Base-by-base conservation (phyloP, 2,888 invertebrate genomes). In the Drosophila cyrtoloma region DNA sequence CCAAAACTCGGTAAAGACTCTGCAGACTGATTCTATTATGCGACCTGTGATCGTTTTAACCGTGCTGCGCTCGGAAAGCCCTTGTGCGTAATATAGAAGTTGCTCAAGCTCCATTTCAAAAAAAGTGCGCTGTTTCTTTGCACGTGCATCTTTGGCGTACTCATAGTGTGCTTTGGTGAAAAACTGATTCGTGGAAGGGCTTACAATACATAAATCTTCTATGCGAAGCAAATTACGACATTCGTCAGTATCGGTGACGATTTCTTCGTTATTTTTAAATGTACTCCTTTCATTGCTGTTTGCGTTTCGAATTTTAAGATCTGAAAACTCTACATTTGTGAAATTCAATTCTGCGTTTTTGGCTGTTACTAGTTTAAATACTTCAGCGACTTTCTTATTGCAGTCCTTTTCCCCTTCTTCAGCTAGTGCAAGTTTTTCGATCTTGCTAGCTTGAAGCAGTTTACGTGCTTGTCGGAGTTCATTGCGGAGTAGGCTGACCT, bases 381-480 rank as follows among this genome's bases (percentile, higher is more conserved):
- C 77, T 58, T 92, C 90, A 30, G 85, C 86, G 26, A 92, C 88
- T 74, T 92, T 92, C 4, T 82, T 77, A 56, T 90, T 89, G 66
- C 89, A 91, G 37, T 92, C 88, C 6, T 68, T 79, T 75, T 89
- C 88, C 0, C 84, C 88, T 14, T 82, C 83, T 71, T 91, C 91
- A 0, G 86, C 82, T 55, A 84, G 75, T n/a, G 86, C 76, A 3
- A 93, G 75, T 50, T 91, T 92, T 55, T 93, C 92, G 77, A 92
- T 90, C 67, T 90, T 92, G 26, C 89, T 84, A 37, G 75, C 78
- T 68, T 93, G 91, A 10, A 93, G 83, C 68, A 92, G 85, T 44
- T 92, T 92, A 30, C 92, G 92, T n/a, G 92, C 71, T 55, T 93
- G 90, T 5, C 89, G 91, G 19, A 93, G 77, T 58, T 93, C 93